A percentile compares a stretch with the other conserved stretches of the same genome.
phyloP scores from a whole-genome alignment of 2,113 vertebrate species.

The Xiphias gladius region DNA sequence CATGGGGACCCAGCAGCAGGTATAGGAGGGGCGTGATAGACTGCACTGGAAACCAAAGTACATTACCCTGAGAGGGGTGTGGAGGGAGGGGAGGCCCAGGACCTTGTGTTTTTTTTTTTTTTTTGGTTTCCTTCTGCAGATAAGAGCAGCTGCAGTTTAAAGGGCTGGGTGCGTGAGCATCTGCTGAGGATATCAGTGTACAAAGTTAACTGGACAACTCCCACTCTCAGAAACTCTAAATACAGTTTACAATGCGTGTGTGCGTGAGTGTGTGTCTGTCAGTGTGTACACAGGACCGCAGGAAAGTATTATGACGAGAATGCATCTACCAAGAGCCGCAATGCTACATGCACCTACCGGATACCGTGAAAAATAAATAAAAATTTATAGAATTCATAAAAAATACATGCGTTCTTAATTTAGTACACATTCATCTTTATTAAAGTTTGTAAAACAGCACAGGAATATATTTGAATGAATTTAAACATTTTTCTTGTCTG shows the following conservation, averaged over 20 bases:
- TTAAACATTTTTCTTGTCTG: constrained; percentile 24
- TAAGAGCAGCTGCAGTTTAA: constrained; percentile 72
- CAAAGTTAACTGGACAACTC: constrained; percentile 58
- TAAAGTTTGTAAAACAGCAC: background rate
- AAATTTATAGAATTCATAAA: background rate
- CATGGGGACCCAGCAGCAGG: constrained; percentile 14
- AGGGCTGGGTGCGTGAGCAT: constrained; percentile 50
- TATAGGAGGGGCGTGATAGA: constrained; percentile 41
- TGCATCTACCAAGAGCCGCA: background rate
- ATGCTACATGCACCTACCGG: background rate
- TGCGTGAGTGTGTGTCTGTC: background rate
- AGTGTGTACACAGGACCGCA: background rate
- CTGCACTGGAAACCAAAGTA: constrained; percentile 46
- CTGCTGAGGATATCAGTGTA: constrained; percentile 49
- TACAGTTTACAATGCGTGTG: constrained; percentile 7
- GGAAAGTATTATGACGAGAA: background rate
- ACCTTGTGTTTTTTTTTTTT: constrained; percentile 67
- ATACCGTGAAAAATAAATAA: background rate
- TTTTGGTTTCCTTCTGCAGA: constrained; percentile 65
- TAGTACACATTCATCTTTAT: background rate
- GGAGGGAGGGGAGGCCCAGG: constrained; percentile 17
- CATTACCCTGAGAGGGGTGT: constrained; percentile 27
- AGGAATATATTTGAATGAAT: constrained; percentile 17
- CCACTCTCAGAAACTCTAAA: constrained; percentile 40
- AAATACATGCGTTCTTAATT: background rate